These are phyloP conservation scores for Drosophila hamatofila DNA, from an alignment of 2,888 invertebrate species.

Conservation along the genomic window DNA sequence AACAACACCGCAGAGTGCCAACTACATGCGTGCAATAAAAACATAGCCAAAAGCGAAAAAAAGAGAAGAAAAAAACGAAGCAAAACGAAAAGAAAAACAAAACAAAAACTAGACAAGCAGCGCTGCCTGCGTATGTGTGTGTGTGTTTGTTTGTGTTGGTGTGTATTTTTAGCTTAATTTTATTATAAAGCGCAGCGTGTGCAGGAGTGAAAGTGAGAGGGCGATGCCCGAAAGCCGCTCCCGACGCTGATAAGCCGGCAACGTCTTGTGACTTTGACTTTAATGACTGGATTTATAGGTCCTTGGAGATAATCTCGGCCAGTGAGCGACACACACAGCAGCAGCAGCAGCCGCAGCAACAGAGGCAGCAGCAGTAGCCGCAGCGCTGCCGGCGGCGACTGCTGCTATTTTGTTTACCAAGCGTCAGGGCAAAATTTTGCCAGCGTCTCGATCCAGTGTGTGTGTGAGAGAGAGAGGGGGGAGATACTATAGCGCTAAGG, in stretches of 20 bases:
- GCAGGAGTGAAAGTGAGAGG: neutral
- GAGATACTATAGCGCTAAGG: conserved; percentile 39
- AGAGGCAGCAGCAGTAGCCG: conserved; percentile 12
- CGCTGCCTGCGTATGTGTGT: conserved; percentile 14
- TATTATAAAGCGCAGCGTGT: conserved; percentile 63
- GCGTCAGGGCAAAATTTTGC: conserved; percentile 26
- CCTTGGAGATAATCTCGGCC: conserved; percentile 85
- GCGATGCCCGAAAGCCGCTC: conserved; percentile 25
- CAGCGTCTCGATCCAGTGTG: conserved; percentile 14
- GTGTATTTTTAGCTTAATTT: conserved; percentile 64
- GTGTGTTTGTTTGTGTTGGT: conserved; percentile 11
- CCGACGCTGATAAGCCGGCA: conserved; percentile 72
- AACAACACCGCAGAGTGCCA: conserved; percentile 46
- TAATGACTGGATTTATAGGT: conserved; percentile 85
- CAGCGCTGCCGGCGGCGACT: conserved; percentile 23
- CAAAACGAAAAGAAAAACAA: conserved; percentile 14
- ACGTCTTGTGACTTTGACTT: conserved; percentile 85
- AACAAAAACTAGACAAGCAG: conserved; percentile 30
- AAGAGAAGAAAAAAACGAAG: conserved; percentile 2
- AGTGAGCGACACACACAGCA: conserved; percentile 35
- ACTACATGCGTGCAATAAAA: conserved; percentile 59
- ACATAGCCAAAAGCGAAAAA: conserved; percentile 24
- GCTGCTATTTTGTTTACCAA: conserved; percentile 80
- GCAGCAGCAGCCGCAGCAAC: conserved; percentile 10
- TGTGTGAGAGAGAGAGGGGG: neutral